These are phyloP conservation scores for Centropyge bicolor DNA, from an alignment of 2,797 vertebrate genomes.

Conservation along the genomic window DNA sequence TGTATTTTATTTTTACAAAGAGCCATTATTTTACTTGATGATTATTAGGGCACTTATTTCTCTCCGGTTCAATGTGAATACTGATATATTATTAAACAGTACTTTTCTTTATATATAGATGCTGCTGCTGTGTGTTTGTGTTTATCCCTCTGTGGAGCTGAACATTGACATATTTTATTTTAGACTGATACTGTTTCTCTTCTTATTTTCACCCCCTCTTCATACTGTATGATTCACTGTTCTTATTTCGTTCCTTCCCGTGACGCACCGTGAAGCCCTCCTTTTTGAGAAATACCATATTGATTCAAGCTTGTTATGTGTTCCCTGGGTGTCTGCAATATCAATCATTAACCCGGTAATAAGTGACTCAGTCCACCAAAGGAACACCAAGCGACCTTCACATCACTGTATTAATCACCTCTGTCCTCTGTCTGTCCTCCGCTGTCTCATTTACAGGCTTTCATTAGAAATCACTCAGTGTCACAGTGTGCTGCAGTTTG, in stretches of 20 bases:
- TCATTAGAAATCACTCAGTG: background rate
- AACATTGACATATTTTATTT: constrained; percentile 11
- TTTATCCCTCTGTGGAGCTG: background rate
- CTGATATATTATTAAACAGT: no score
- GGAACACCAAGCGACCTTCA: constrained; percentile 7
- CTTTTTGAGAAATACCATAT: background rate
- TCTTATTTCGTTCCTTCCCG: constrained; percentile 1
- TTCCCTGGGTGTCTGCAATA: background rate
- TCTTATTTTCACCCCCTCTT: background rate
- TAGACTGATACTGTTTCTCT: background rate
- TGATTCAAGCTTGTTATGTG: background rate
- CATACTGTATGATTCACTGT: background rate
- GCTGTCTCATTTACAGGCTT: background rate
- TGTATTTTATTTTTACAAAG: no score
- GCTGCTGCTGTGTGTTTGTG: background rate
- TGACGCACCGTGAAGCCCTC: background rate
- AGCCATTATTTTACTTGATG: no score
- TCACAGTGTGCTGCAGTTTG: background rate
- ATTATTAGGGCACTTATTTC: no score
- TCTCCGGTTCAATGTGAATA: no score
- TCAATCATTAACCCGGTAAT: constrained; percentile 35
- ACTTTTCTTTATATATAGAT: no score
- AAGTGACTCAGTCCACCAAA: constrained; percentile 28
- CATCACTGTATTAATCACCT: background rate
- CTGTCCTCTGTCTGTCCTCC: background rate